Base-by-base conservation (phyloP, 2,888 invertebrate species). In the Chrysotoxum bicinctum region DNA sequence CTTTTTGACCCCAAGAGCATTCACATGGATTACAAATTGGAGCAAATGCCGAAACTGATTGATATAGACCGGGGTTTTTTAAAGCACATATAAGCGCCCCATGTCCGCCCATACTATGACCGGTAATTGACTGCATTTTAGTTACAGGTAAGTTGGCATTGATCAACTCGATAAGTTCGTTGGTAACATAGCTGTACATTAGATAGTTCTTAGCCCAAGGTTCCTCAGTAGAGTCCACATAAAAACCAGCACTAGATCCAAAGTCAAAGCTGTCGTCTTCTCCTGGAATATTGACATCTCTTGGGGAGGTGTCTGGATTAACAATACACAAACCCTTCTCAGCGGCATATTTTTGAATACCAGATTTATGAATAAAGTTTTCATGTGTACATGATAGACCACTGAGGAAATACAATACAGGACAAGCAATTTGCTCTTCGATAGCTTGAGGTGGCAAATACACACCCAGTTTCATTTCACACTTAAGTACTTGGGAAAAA, bases 51-150 rank as follows among this genome's bases (percentile, higher is more conserved):
- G 98, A 98, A 0, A 98, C 98, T 9, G 96, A 95, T 89, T 94
- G 94, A 92, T 96, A 99, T 76, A 96, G 92, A 14, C 96, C 97
- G 10, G 98, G 98, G 92, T 98, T 98, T 91, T 97, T 97, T 50
- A 99, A 92, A 6, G 97, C 96, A 90, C 96, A 96, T 69, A 98
- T 95, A 58, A 99, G 91, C 16, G 99, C 98, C 35, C 99, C 99
- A 92, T 99, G 99, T 26, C 99, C 99, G 80, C 99, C 99, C 99
- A 99, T 99, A 90, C 98, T 98, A 89, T 97, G 96, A 0, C 97
- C 97, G 94, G 95, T 96, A 81, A 97, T 96, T 12, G 96, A 96
- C 88, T 95, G 94, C 88, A 93, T 93, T 21, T 92, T 90, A 3
- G 91, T 77, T 0, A 93, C 93, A 3, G 95, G 94, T 89, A 99